Evolutionary conservation across 92 coral and sea anemone genomes (phyloP).

Genomic region (Nematostella vectensis): DNA sequence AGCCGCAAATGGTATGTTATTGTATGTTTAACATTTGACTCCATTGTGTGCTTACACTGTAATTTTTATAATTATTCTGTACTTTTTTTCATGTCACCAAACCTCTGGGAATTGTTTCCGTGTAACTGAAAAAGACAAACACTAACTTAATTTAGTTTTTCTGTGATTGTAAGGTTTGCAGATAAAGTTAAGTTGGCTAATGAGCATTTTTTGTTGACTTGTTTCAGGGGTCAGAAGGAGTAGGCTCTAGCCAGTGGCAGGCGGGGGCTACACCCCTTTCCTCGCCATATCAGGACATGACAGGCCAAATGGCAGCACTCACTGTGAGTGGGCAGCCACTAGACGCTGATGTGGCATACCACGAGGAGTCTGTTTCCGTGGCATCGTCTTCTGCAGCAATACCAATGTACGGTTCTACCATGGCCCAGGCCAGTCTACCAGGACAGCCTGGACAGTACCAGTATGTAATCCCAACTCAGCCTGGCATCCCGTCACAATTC

Average conservation of each 20-base stretch:
- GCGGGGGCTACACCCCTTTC: slow-evolving; percentile 35
- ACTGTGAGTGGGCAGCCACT: slow-evolving; percentile 58
- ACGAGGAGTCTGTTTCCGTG: slow-evolving; percentile 34
- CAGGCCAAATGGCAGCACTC: slow-evolving; percentile 66
- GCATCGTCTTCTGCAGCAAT: slow-evolving; percentile 62
- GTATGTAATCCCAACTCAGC: slow-evolving; percentile 69
- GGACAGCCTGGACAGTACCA: slow-evolving; percentile 82
- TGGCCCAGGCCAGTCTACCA: slow-evolving; percentile 71
- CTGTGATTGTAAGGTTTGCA: too few species aligned
- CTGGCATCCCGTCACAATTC: slow-evolving; percentile 50
- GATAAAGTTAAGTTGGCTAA: too few species aligned
- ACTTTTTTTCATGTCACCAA: too few species aligned
- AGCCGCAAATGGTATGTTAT: slow-evolving; percentile 62
- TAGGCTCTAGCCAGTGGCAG: slow-evolving; percentile 44
- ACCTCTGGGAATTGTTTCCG: too few species aligned
- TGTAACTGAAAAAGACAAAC: too few species aligned
- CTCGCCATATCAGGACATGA: slow-evolving; percentile 72
- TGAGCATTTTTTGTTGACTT: too few species aligned
- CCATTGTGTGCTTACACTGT: too few species aligned
- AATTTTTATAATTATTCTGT: too few species aligned
- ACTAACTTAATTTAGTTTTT: too few species aligned
- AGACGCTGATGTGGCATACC: slow-evolving; percentile 38
- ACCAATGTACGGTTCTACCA: slow-evolving; percentile 63
- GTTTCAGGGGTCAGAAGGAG: slow-evolving; percentile 53
- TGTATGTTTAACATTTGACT: too few species aligned